Evolutionary conservation across 2,888 invertebrate species (phyloP).

Genomic region (Melinopterus prodromus): DNA sequence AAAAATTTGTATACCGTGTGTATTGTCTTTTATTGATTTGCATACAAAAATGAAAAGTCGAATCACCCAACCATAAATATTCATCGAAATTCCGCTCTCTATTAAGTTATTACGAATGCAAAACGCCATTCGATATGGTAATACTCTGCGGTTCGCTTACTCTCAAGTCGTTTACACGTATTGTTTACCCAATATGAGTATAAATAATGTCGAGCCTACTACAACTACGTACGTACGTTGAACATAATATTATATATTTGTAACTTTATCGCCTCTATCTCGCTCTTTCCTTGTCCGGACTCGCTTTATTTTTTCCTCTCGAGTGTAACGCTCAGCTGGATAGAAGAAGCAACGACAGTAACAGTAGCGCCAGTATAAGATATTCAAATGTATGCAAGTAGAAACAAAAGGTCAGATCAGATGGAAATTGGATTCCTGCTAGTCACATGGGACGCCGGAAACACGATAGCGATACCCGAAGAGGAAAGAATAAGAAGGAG

Average conservation of each 20-base stretch:
- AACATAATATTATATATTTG: neutral
- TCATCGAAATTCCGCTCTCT: neutral
- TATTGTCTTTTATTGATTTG: neutral
- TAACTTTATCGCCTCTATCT: neutral
- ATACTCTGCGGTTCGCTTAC: neutral
- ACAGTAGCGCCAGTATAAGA: neutral
- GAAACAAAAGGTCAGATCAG: slow-evolving; percentile 4
- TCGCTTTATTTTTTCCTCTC: neutral
- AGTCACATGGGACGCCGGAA: neutral
- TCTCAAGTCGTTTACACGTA: neutral
- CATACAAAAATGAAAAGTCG: neutral
- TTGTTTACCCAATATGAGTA: neutral
- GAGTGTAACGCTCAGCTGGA: neutral
- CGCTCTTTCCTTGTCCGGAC: neutral
- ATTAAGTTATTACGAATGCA: slow-evolving; percentile 4
- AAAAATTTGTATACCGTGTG: neutral
- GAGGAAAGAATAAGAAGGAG: neutral
- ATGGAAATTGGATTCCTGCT: neutral
- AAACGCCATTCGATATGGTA: slow-evolving; percentile 4
- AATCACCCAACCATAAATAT: neutral
- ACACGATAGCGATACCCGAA: neutral
- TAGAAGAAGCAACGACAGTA: neutral
- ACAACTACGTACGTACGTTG: neutral
- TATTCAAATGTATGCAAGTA: neutral
- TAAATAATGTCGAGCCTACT: neutral